Base-by-base conservation (phyloP, 1,140 invertebrate species). In the Trinorchestia longiramus region DNA sequence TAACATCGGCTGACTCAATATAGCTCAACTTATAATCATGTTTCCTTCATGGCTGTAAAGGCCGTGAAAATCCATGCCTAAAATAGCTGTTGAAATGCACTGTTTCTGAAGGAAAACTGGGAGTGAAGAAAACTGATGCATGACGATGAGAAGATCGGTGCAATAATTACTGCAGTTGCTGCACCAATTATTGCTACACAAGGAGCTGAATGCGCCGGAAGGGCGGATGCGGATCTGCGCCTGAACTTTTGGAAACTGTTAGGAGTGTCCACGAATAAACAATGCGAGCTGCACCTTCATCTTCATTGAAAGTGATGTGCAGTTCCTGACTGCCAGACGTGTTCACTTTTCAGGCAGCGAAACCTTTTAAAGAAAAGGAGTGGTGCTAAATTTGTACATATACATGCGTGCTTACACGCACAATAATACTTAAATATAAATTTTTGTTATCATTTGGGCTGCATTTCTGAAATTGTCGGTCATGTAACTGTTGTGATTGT, bases 181-280 rank as follows among this genome's bases (percentile, higher is more conserved):
- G 28, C 62, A 77, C 15, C 62, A 36, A 77, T 77, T 28, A 77
- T 28, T 19, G 62, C 62, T 23, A 23, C 3, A 28, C 62, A 77
- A 77, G 62, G 62, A 77, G 62, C 62, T 15, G 15, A 19, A 77
- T 77, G 62, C 88, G 17, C 88, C 88, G 88, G 88, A 90, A 90
- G 88, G 88, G 88, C 88, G 88, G 43, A 43, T 90, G 88, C 88
- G 88, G 88, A 43, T 42, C 88, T 42, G 43, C 88, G 41, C 11
- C n/a, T 90, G 88, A 90, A 90, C 88, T 90, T 87, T 90, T 41
- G 41, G 88, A 43, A 43, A 90, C n/a, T 90, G n/a, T 42, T 43
- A 90, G 88, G 88, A 90, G 88, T 90, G 88, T 90, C 88, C 43
- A 41, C n/a, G 8, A 95, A 42, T 95, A 0, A 95, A 41, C 57